These are phyloP conservation scores for Lampropteryx suffumata DNA, from an alignment of 2,888 invertebrate species.

Conservation along the genomic window DNA sequence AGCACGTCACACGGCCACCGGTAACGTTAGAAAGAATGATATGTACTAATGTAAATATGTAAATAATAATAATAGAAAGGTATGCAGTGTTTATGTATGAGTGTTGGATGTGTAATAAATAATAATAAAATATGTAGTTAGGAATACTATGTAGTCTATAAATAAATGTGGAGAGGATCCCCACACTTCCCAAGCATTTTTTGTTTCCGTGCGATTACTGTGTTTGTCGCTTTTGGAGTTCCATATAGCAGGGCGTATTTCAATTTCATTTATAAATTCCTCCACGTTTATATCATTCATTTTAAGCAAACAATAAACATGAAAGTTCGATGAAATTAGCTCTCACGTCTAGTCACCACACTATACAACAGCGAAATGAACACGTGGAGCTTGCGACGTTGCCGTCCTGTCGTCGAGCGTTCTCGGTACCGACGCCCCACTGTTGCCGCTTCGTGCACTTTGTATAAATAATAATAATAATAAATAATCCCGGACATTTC, in stretches of 20 bases:
- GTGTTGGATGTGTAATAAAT: no score
- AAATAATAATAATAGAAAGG: no score
- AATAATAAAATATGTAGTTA: no score
- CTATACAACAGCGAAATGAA: constrained; percentile 2
- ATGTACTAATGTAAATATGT: no score
- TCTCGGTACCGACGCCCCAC: constrained; percentile 19
- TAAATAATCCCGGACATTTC: no score
- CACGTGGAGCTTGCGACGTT: not conserved
- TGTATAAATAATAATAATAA: no score
- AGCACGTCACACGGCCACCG: no score
- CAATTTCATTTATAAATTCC: constrained; percentile 8
- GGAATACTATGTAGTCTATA: no score
- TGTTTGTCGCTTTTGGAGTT: constrained; percentile 4
- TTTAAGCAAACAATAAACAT: constrained; percentile 1
- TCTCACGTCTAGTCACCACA: constrained; percentile 9
- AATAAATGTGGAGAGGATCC: no score
- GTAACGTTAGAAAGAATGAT: no score
- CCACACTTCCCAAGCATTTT: no score
- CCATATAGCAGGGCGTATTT: constrained; percentile 8
- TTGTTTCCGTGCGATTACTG: not conserved
- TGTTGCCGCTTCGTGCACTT: constrained; percentile 16
- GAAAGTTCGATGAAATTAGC: constrained; percentile 3
- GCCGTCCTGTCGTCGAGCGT: constrained; percentile 14
- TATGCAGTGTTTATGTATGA: no score
- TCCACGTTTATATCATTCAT: constrained; percentile 11